Base-by-base conservation (phyloP, 2,113 vertebrate genomes). In the Lampris megalopsis region DNA sequence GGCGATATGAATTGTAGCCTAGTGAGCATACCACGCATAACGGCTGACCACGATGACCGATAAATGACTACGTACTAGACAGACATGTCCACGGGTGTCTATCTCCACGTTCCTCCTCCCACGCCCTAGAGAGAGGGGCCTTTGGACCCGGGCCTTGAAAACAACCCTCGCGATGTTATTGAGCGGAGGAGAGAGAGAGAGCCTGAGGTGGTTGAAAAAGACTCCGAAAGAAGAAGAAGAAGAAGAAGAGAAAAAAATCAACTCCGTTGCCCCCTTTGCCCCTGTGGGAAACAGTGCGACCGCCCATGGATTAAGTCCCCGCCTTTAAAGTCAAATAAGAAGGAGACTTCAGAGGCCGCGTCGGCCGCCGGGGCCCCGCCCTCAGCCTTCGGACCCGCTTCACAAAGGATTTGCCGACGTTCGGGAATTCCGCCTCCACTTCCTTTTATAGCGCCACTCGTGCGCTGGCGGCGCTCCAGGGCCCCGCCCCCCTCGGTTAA, bases 361-460 rank as follows among this genome's bases (percentile, higher is more conserved):
- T 89, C 79, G 89, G 88, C 86, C 91, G 85, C 88, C 81, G 74
- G 85, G 87, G 92, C 93, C 79, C 93, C 92, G 85, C 92, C 93
- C 89, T 90, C 88, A 71, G 80, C 80, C 91, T 87, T 89, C 86
- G 67, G 87, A 54, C 84, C 82, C 84, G 88, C 84, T 90, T 92
- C 90, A 93, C 91, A 93, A 92, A 92, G 91, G 93, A 93, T 93
- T 94, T 90, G 92, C 90, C 90, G 89, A 92, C 92, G 81, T 86
- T 88, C 88, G 90, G 92, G 91, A 92, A 93, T 93, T 92, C 93
- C 94, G 92, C 93, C 93, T 92, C 85, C 91, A 89, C 80, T 91
- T 93, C 92, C 93, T 94, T 95, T 92, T 95, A 92, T 92, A 93
- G 94, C 92, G 86, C 86, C 87, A 90, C 90, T 90, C 89, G 91